A percentile compares a stretch with the other conserved stretches of the same genome.
phyloP scores from a whole-genome alignment of 2,888 invertebrate species.

The Prenolepis imparis region DNA sequence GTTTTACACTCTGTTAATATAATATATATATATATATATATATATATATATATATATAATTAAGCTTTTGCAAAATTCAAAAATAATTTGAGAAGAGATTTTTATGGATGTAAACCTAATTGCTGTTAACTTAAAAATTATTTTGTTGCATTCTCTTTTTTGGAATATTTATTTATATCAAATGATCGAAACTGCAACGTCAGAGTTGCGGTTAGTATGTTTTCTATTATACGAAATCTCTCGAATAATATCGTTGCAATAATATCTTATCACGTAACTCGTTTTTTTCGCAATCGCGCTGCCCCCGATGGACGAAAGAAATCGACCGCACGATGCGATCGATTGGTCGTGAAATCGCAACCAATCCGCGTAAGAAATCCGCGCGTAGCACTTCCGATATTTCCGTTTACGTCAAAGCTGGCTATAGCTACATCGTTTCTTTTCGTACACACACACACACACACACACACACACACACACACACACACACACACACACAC shows the following conservation, averaged over 20 bases:
- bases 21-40: too few species aligned
- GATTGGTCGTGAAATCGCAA: constrained; percentile 51
- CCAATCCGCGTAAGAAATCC: constrained; percentile 37
- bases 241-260: constrained; percentile 36
- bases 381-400: constrained; percentile 56
- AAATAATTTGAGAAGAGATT: background rate
- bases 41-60: too few species aligned
- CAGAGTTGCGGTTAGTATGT: background rate
- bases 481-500: too few species aligned
- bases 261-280: constrained; percentile 42
- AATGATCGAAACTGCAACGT: background rate
- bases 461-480: background rate
- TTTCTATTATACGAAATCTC: constrained; percentile 17
- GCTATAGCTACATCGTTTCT: constrained; percentile 32
- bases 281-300: constrained; percentile 46
- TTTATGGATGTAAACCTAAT: background rate
- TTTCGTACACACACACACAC: background rate
- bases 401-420: constrained; percentile 63
- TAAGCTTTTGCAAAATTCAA: background rate
- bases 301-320: constrained; percentile 35
- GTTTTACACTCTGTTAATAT: background rate
- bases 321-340: constrained; percentile 55
- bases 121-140: background rate
- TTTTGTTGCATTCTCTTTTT: background rate
- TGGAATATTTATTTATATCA: constrained; percentile 7